Conservation (phyloP, 1,140 invertebrate genomes). For the Prorops nasuta region DNA sequence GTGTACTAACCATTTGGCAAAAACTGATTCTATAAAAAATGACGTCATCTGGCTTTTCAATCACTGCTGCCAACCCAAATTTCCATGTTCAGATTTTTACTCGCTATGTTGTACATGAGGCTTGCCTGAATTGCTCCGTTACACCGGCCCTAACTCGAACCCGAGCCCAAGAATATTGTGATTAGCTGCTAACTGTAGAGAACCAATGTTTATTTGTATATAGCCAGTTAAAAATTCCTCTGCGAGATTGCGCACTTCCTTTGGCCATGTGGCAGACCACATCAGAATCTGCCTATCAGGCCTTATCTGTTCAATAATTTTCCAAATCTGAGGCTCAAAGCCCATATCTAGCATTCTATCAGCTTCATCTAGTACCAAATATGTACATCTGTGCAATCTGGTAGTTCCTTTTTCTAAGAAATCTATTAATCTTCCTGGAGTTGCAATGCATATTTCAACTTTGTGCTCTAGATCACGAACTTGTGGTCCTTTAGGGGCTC, state of each 20-base stretch:
- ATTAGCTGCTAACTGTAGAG: constrained; percentile 91
- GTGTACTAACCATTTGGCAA: no score
- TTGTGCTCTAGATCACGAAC: constrained; percentile 85
- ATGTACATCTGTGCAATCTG: constrained; percentile 87
- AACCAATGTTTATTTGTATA: constrained; percentile 93
- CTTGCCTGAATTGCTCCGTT: no score
- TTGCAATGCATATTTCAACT: constrained; percentile 90
- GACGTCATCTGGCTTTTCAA: no score
- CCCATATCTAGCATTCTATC: constrained; percentile 99
- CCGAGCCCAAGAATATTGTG: constrained; percentile 96
- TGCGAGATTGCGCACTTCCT: constrained; percentile 90
- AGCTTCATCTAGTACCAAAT: constrained; percentile 93
- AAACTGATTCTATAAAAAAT: no score
- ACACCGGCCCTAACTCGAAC: no score
- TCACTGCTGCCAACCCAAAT: no score
- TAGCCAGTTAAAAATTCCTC: constrained; percentile 91
- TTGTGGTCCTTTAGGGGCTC: constrained; percentile 89
- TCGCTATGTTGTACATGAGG: no score
- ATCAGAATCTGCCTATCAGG: constrained; percentile 96
- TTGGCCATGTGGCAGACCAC: constrained; percentile 99
- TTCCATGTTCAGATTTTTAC: no score
- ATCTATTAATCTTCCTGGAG: constrained; percentile 94
- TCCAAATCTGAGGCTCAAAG: constrained; percentile 98
- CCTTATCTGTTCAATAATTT: constrained; percentile 94
- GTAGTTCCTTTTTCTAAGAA: constrained; percentile 90